Conservation (phyloP, 1,140 invertebrate species). For the Heterodera carotae region DNA sequence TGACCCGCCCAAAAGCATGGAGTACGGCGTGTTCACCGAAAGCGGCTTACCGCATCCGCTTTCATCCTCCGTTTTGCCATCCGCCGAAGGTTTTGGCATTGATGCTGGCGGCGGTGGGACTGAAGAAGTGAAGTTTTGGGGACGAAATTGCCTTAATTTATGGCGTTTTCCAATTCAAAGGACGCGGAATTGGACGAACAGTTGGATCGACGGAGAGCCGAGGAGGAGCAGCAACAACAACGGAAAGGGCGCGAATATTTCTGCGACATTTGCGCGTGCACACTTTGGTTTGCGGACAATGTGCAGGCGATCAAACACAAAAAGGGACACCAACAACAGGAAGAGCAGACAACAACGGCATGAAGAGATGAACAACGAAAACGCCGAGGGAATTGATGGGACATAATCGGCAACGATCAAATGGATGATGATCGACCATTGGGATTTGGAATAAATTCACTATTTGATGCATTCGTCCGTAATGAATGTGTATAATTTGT, state of each 20-base stretch:
- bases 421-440: too few species aligned
- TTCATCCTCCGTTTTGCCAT: neutral
- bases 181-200: conserved; percentile 37
- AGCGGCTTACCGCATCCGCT: conserved; percentile 32
- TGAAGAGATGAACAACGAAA: too few species aligned
- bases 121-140: conserved; percentile 23
- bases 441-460: too few species aligned
- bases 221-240: conserved; percentile 31
- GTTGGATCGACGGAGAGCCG: conserved; percentile 23
- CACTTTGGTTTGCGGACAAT: conserved; percentile 45
- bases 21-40: conserved; percentile 40
- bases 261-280: conserved; percentile 40
- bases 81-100: conserved; percentile 14
- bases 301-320: conserved; percentile 46
- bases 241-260: conserved; percentile 34
- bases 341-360: neutral
- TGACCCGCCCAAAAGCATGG: conserved; percentile 43
- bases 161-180: conserved; percentile 27
- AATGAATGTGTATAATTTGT: too few species aligned
- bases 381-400: too few species aligned
- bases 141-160: neutral
- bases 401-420: too few species aligned
- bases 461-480: too few species aligned
- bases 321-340: conserved; percentile 31
- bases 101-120: conserved; percentile 14